Percentiles rank a stretch among this genome's conserved stretches.
phyloP scores from a whole-genome alignment of 2,888 invertebrate genomes.

The Tanytarsus gracilentus region DNA sequence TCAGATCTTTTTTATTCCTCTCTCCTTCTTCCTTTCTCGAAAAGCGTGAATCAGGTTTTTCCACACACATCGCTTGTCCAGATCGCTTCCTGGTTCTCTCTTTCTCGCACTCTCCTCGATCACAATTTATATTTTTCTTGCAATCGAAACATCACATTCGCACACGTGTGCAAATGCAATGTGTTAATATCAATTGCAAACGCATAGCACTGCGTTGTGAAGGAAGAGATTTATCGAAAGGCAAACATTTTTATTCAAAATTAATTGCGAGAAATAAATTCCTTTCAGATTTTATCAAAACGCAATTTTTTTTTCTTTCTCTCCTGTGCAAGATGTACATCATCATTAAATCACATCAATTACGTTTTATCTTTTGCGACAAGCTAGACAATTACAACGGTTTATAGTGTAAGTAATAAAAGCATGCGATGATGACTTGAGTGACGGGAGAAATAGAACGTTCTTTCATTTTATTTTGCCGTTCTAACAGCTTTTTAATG shows the following conservation, averaged over 20 bases:
- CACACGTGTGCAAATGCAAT: neutral
- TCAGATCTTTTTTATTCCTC: neutral
- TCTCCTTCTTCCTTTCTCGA: neutral
- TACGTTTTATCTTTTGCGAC: slow-evolving; percentile 7
- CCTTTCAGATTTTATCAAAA: neutral
- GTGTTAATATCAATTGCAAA: too few relatives aligned
- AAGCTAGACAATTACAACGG: slow-evolving; percentile 23
- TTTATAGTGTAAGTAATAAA: slow-evolving; percentile 14
- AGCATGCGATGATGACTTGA: neutral
- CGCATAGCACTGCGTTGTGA: too few relatives aligned
- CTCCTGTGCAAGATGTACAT: too few relatives aligned
- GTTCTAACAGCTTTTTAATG: neutral
- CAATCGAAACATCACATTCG: too few relatives aligned
- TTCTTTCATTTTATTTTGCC: neutral
- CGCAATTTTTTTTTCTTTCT: too few relatives aligned
- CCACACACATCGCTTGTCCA: neutral
- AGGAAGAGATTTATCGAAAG: too few relatives aligned
- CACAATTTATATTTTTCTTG: neutral
- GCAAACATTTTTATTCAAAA: too few relatives aligned
- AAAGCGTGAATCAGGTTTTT: slow-evolving; percentile 13
- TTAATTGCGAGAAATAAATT: neutral
- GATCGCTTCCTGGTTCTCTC: slow-evolving; percentile 22
- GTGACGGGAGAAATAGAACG: slow-evolving; percentile 8
- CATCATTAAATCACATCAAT: slow-evolving; percentile 10
- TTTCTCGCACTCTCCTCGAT: neutral